A percentile compares a stretch with the other conserved stretches of the same genome.
These are phyloP conservation scores for Aphodius granarius DNA, from an alignment of 2,888 invertebrate species.

Conservation along the genomic window DNA sequence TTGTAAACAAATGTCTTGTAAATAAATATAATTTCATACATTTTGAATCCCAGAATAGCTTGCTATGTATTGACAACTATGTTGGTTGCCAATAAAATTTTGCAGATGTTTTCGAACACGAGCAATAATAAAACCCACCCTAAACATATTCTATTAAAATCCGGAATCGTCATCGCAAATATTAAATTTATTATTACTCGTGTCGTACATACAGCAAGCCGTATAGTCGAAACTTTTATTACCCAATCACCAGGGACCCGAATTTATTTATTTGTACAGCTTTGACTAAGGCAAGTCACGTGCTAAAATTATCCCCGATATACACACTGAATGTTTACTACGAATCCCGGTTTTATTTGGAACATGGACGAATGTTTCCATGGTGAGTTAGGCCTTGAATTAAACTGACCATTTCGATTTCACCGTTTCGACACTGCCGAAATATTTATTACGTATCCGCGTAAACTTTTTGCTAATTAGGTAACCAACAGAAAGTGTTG, in stretches of 20 bases:
- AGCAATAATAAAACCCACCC: neutral
- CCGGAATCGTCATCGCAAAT: neutral
- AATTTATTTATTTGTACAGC: neutral
- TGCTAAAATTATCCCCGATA: neutral
- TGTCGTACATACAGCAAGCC: neutral
- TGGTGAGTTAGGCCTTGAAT: neutral
- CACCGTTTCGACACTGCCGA: neutral
- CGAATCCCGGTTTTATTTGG: neutral
- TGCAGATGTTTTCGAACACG: neutral
- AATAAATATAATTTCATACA: neutral
- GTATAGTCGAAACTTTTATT: neutral
- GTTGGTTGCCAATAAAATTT: neutral
- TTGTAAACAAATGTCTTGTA: neutral
- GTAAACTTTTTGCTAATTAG: neutral
- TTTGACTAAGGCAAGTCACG: neutral
- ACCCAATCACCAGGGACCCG: neutral
- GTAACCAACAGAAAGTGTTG: neutral
- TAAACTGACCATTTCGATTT: neutral
- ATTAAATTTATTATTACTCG: neutral
- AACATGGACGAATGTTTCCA: neutral
- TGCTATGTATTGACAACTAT: neutral
- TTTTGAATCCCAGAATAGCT: neutral
- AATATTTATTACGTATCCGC: neutral
- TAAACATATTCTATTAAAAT: neutral
- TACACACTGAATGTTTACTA: neutral